These are phyloP conservation scores for Allygus modestus DNA, from an alignment of 2,888 invertebrate genomes.

Conservation along the genomic window DNA sequence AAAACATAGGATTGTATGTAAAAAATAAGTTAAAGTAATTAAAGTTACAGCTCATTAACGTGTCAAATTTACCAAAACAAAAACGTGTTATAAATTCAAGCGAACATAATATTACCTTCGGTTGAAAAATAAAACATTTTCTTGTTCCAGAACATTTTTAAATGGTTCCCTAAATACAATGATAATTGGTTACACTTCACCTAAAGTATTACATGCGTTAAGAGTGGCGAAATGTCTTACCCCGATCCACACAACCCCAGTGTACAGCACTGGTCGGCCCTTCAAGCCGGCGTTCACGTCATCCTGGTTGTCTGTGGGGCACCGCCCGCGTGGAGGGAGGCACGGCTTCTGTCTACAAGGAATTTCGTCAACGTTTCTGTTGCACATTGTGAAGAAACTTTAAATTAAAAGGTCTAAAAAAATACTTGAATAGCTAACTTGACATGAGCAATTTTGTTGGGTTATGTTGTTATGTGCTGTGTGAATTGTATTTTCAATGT, in stretches of 20 bases:
- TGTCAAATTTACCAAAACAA: no score
- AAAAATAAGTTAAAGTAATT: no score
- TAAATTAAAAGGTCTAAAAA: conserved; percentile 8
- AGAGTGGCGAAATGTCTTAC: no score
- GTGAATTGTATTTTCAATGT: background rate
- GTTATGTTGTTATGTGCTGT: conserved; percentile 40
- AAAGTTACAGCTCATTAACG: no score
- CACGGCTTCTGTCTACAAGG: conserved; percentile 18
- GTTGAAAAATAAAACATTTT: no score
- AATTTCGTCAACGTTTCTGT: background rate
- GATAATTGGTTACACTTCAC: no score
- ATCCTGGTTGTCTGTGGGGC: background rate
- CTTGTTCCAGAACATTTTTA: no score
- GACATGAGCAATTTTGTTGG: conserved; percentile 33
- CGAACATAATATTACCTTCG: no score
- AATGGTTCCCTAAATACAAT: no score
- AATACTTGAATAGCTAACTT: background rate
- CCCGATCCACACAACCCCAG: conserved; percentile 34
- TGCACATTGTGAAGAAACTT: background rate
- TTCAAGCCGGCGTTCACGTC: background rate
- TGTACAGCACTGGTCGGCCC: conserved; percentile 15
- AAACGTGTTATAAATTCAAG: no score
- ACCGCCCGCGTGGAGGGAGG: background rate
- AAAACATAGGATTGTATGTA: no score
- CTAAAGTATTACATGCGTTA: no score